Base-by-base conservation (phyloP, 2,797 vertebrate species). In the Amniataba percoides region DNA sequence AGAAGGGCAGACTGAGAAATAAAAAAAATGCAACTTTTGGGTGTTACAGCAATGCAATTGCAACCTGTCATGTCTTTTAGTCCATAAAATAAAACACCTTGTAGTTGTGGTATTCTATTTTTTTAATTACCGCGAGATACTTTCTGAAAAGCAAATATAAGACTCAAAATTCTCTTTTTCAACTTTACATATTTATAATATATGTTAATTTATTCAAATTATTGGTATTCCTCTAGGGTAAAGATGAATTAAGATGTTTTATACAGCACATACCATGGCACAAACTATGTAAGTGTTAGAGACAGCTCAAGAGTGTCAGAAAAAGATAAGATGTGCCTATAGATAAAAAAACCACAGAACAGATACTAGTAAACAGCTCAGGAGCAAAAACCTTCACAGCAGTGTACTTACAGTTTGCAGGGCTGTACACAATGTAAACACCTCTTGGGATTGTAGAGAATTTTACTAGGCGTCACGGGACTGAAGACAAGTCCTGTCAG, bases 351-450 rank as follows among this genome's bases (percentile, higher is more conserved):
- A 14, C 7, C 2, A 2, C 34, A 51, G 6, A 62, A 36, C 23
- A 27, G 34, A 34, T 52, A 13, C 45, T 25, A 45, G 23, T 40
- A 5, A 21, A 71, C 34, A 34, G 23, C 4, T 16, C 3, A 4
- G 1, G 16, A 7, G 15, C 25, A 19, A 43, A 19, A 52, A 23
- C 27, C 27, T 56, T 36, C n/a, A 19, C 23, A 60, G 71, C 21
- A 3, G 13, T 10, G 34, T 71, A 91, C 91, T 92, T 66, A 92
- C 92, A 55, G 62, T 77, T 55, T 67, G 63, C 45, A 16, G 69
- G 34, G 18, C 8, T 57, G 67, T 66, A 27, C 19, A 43, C 36
- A 31, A 27, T 51, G 72, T 34, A 57, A 31, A 56, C 51, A 61
- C 40, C 25, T 85, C 34, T 46, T n/a, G 8, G 31, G 23, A 36